These are phyloP conservation scores for Odontesthes bonariensis DNA, from an alignment of 2,113 vertebrate genomes.

Conservation along the genomic window DNA sequence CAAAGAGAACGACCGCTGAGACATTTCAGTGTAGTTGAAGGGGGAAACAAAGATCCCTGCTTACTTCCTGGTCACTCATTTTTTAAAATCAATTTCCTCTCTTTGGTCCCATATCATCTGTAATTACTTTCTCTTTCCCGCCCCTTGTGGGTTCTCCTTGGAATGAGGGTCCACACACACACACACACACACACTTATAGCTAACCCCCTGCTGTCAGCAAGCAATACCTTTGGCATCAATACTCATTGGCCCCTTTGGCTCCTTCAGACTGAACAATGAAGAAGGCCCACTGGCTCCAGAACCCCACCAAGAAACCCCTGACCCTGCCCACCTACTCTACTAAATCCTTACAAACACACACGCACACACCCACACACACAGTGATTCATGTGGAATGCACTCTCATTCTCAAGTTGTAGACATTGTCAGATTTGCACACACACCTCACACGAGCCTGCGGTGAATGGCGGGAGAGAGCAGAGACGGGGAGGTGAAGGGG, in stretches of 20 bases:
- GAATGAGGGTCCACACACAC: constrained; percentile 31
- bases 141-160: constrained; percentile 61
- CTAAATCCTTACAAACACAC: constrained; percentile 46
- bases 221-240: constrained; percentile 75
- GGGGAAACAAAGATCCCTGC: constrained; percentile 72
- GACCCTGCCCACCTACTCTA: constrained; percentile 70
- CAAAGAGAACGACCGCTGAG: constrained; percentile 66
- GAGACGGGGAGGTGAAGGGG: neutral
- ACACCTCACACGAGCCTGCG: constrained; percentile 49
- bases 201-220: constrained; percentile 64
- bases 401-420: constrained; percentile 42
- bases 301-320: constrained; percentile 75
- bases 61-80: constrained; percentile 77
- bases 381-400: constrained; percentile 45
- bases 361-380: constrained; percentile 42
- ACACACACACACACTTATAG: constrained; percentile 57
- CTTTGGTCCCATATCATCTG: constrained; percentile 78
- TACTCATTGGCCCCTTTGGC: constrained; percentile 59
- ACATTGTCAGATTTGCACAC: constrained; percentile 55
- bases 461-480: constrained; percentile 28
- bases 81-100: constrained; percentile 81
- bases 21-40: constrained; percentile 78
- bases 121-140: constrained; percentile 77
- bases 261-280: constrained; percentile 72
- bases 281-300: constrained; percentile 77